A percentile compares a stretch with the other conserved stretches of the same genome.
Conservation (phyloP, 30 jellyfish, hydroid and myxozoan species). For the Aurelia sp. region DNA sequence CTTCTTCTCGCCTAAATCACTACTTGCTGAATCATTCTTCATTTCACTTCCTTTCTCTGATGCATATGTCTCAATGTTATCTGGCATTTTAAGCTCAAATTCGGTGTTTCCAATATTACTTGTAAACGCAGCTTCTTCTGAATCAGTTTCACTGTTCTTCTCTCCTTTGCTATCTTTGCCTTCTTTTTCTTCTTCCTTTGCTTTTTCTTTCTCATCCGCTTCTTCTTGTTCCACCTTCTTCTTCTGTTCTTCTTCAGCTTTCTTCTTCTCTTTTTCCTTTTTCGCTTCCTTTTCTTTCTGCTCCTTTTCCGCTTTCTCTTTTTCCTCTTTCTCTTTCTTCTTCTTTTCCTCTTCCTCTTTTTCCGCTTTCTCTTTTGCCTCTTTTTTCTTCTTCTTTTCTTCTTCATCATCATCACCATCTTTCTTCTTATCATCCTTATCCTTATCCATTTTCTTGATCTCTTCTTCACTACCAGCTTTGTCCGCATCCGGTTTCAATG, state of each 20-base stretch:
- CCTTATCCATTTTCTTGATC: conserved; percentile 12
- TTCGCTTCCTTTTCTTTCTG: conserved; percentile 36
- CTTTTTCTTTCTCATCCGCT: conserved; percentile 5
- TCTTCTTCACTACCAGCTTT: conserved; percentile 14
- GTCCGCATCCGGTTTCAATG: conserved; percentile 54
- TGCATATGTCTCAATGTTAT: conserved; percentile 5
- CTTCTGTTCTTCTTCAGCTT: conserved; percentile 31
- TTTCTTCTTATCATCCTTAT: neutral
- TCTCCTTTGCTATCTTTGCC: conserved; percentile 35
- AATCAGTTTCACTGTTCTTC: conserved; percentile 43
- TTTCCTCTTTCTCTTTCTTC: conserved; percentile 24
- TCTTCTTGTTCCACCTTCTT: neutral
- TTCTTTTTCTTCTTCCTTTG: conserved; percentile 6
- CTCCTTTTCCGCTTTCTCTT: conserved; percentile 25
- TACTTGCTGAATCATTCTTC: conserved; percentile 9
- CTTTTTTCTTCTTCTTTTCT: conserved; percentile 20
- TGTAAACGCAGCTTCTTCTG: conserved; percentile 61
- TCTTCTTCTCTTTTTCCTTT: conserved; percentile 7
- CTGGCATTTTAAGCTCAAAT: conserved; percentile 63
- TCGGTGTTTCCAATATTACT: conserved; percentile 61
- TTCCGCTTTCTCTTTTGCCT: conserved; percentile 36
- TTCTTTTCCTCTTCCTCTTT: conserved; percentile 27
- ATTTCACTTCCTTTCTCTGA: neutral
- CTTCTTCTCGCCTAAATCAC: conserved; percentile 65
- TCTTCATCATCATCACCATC: conserved; percentile 9